phyloP scores from a whole-genome alignment of 2,113 vertebrate species.

The Triplophysa tibetana region DNA sequence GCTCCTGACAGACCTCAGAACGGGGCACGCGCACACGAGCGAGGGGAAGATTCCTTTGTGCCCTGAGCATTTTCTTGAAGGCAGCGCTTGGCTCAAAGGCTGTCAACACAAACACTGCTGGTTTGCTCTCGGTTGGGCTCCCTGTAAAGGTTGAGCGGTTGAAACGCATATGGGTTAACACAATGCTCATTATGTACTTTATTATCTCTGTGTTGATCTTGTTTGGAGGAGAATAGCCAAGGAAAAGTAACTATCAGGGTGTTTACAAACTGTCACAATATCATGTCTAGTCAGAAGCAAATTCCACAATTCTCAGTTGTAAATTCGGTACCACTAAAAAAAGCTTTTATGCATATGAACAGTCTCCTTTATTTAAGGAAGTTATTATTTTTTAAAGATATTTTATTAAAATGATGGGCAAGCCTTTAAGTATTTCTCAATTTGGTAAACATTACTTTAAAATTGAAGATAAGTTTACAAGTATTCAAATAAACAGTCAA shows the following conservation, averaged over 20 bases:
- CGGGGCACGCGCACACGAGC: slow-evolving; percentile 65
- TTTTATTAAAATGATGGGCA: neutral
- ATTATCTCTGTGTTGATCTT: slow-evolving; percentile 63
- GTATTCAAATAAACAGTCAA: neutral
- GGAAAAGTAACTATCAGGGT: slow-evolving; percentile 58
- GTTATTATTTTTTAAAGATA: neutral
- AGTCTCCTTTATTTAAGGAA: too few relatives aligned
- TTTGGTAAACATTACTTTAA: neutral
- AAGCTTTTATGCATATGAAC: neutral
- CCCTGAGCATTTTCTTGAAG: slow-evolving; percentile 77
- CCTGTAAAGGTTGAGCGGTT: slow-evolving; percentile 65
- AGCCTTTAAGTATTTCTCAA: neutral
- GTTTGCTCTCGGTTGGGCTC: slow-evolving; percentile 64
- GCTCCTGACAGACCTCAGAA: slow-evolving; percentile 72
- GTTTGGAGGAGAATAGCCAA: slow-evolving; percentile 62
- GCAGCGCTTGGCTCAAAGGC: slow-evolving; percentile 75
- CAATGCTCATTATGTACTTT: slow-evolving; percentile 67
- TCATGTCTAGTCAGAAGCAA: neutral
- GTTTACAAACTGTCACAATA: slow-evolving; percentile 57
- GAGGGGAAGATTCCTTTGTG: slow-evolving; percentile 71
- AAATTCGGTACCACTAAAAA: neutral
- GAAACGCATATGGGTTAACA: slow-evolving; percentile 50
- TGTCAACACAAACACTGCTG: slow-evolving; percentile 68
- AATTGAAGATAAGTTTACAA: neutral
- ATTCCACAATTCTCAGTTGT: neutral